phyloP scores from a whole-genome alignment of 2,888 invertebrate genomes.

The Pseudanteris insignis region DNA sequence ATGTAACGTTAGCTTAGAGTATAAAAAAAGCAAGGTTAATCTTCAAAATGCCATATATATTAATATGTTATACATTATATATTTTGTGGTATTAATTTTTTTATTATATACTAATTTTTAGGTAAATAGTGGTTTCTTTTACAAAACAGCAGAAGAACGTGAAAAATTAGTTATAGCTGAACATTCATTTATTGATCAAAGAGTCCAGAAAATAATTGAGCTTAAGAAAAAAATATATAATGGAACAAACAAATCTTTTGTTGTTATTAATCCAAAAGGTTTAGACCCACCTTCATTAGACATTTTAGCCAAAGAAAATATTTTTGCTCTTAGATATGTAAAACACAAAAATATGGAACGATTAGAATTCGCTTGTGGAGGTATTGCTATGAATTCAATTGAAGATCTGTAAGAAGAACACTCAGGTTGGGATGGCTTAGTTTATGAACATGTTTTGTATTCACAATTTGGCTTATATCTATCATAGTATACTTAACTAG shows the following conservation, averaged over 20 bases:
- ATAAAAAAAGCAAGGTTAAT: slow-evolving; percentile 93
- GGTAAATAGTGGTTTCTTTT: slow-evolving; percentile 97
- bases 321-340: slow-evolving; percentile 92
- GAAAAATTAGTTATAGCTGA: slow-evolving; percentile 95
- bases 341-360: slow-evolving; percentile 99
- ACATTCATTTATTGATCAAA: slow-evolving; percentile 93
- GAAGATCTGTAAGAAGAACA: slow-evolving; percentile 89
- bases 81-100: no score
- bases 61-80: no score
- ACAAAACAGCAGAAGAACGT: slow-evolving; percentile 95
- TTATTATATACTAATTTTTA: slow-evolving; percentile 23
- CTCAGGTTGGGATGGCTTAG: slow-evolving; percentile 91
- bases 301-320: slow-evolving; percentile 94
- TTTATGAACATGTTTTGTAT: slow-evolving; percentile 95
- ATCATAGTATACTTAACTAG: no score
- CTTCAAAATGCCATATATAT: neutral
- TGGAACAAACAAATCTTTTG: slow-evolving; percentile 89
- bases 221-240: slow-evolving; percentile 94
- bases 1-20: slow-evolving; percentile 98
- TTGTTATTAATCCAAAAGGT: slow-evolving; percentile 98
- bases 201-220: slow-evolving; percentile 91
- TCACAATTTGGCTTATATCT: no score
- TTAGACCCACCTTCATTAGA: slow-evolving; percentile 98
- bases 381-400: slow-evolving; percentile 92
- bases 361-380: slow-evolving; percentile 93